phyloP scores from a whole-genome alignment of 2,113 vertebrate species.

The Cephalopterus ornatus region DNA sequence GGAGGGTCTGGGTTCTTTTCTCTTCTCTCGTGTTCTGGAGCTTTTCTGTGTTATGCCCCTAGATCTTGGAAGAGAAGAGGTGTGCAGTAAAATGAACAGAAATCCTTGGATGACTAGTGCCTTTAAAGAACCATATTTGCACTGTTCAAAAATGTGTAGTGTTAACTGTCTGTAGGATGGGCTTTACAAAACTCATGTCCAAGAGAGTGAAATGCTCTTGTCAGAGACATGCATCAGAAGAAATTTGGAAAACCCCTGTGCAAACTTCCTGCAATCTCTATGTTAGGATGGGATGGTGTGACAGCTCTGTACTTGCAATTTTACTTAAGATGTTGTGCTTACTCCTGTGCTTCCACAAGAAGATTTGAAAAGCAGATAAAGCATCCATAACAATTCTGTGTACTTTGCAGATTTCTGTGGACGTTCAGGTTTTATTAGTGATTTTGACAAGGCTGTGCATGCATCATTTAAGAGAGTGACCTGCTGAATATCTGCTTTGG shows the following conservation, averaged over 20 bases:
- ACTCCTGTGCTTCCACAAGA: not conserved
- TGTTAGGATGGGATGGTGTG: not conserved
- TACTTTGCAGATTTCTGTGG: not conserved
- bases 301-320: not conserved
- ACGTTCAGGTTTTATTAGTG: not conserved
- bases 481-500: not conserved
- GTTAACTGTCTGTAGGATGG: not conserved
- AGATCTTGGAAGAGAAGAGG: not conserved
- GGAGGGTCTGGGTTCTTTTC: not conserved
- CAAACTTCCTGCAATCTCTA: not conserved
- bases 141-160: not conserved
- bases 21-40: not conserved
- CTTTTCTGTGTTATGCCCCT: not conserved
- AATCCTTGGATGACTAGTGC: not conserved
- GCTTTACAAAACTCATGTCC: not conserved
- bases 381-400: not conserved
- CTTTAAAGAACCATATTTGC: not conserved
- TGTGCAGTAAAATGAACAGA: not conserved
- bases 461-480: not conserved
- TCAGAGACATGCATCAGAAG: not conserved
- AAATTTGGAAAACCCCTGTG: not conserved
- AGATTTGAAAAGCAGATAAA: not conserved
- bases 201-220: not conserved
- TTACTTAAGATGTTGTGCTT: not conserved
- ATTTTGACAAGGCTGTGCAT: not conserved